Conservation (phyloP, 2,888 invertebrate genomes). For the Dioctria linearis region DNA sequence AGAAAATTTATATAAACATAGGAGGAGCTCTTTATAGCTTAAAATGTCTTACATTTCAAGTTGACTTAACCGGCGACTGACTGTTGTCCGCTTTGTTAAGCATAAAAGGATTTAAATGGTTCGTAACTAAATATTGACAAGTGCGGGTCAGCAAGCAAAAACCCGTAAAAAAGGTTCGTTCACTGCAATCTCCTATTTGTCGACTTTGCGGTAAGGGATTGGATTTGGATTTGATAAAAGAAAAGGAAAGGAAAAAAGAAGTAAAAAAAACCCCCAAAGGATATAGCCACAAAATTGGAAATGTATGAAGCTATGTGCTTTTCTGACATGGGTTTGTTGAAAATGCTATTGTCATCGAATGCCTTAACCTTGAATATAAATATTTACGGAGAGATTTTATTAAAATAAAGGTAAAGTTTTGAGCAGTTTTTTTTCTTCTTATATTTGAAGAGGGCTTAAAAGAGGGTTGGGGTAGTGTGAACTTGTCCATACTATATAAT, state of each 20-base stretch:
- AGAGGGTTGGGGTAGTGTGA: too few species aligned
- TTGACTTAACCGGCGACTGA: constrained; percentile 1
- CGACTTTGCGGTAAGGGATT: constrained; percentile 36
- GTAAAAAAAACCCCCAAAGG: not conserved
- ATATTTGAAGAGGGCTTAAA: too few species aligned
- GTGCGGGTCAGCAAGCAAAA: constrained; percentile 18
- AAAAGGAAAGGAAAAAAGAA: constrained; percentile 22
- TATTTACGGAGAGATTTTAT: too few species aligned
- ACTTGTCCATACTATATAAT: too few species aligned
- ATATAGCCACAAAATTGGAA: constrained; percentile 28
- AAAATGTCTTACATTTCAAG: constrained; percentile 6
- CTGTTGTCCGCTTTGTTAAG: not conserved
- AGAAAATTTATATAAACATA: constrained; percentile 14
- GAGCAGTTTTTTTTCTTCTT: too few species aligned
- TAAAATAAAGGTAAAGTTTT: too few species aligned
- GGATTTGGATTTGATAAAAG: constrained; percentile 24
- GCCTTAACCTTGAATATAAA: not conserved
- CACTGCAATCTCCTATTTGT: constrained; percentile 20
- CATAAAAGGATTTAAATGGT: constrained; percentile 39
- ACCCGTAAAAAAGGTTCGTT: not conserved
- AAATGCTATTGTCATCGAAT: constrained; percentile 29
- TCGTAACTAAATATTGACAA: constrained; percentile 30
- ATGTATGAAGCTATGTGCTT: constrained; percentile 22
- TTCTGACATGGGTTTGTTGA: constrained; percentile 30
- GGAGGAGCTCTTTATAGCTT: not conserved